Base-by-base conservation (phyloP, 1,140 invertebrate species). In the Conus ventricosus region DNA sequence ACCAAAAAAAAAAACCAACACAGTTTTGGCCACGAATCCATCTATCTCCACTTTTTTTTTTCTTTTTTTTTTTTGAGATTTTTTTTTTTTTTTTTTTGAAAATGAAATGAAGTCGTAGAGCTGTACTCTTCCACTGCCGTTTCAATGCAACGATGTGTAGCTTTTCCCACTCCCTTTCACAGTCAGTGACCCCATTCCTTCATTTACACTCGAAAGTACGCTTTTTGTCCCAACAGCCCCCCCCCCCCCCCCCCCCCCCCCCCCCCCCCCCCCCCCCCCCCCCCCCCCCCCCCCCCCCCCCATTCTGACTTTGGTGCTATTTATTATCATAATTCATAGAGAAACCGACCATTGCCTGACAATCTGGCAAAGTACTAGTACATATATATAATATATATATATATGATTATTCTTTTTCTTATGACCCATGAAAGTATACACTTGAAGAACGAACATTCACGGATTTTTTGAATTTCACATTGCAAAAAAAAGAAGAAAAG, bases 41-140 rank as follows among this genome's bases (percentile, higher is more conserved):
- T n/a, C n/a, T 71, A 71, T 71, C 67, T 71, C 67, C 67, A 71
- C 67, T 23, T 20, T 20, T 71, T 71, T n/a, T 71, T 63, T n/a
- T n/a, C n/a, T 63, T 39, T 39, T 71, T n/a, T 71, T 39, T 39
- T 39, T 39, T 39, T 39, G 39, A 60, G n/a, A n/a, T 20, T 20
- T 71, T 71, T n/a, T 71, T 63, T 63, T 39, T 39, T 71, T n/a
- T 71, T 39, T 39, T 39, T 39, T 39, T 39, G 39, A 60, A 60
- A 60, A 23, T n/a, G 67, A 71, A 71, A 71, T n/a, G 67, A 71
- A 71, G 67, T 71, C 67, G 13, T 20, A 71, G 11, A 23, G 67
- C 67, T 71, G 81, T 84, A 84, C 71, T 84, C 60, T 85, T 80
- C 88, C 87, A 91, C 90, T 91, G 92, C 92, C 91, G 90, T 91